These are phyloP conservation scores for Colistium nudipinnis DNA, from an alignment of 2,113 vertebrate genomes.

Conservation along the genomic window DNA sequence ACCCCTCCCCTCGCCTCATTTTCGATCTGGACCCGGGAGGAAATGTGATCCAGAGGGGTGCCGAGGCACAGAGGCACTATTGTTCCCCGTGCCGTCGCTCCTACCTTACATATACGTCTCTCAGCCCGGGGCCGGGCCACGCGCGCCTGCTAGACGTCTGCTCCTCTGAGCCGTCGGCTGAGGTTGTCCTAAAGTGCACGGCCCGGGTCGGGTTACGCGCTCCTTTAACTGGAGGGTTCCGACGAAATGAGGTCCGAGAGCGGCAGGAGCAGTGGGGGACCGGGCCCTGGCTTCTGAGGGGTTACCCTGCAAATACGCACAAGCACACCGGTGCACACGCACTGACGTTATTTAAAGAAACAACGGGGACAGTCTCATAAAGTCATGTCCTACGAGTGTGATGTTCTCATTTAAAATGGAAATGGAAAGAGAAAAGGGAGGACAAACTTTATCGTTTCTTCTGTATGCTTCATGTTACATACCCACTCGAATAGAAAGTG, in stretches of 20 bases:
- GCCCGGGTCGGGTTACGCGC: constrained; percentile 68
- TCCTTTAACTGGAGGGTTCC: constrained; percentile 48
- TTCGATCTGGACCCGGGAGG: constrained; percentile 69
- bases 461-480: background rate
- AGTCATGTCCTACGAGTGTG: background rate
- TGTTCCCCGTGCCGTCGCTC: constrained; percentile 66
- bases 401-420: background rate
- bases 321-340: background rate
- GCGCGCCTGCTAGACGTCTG: constrained; percentile 66
- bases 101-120: constrained; percentile 61
- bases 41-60: constrained; percentile 78
- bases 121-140: constrained; percentile 53
- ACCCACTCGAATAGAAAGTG: too few relatives aligned
- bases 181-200: constrained; percentile 68
- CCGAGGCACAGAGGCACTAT: constrained; percentile 76
- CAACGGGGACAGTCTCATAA: background rate
- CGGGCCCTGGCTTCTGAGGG: constrained; percentile 24
- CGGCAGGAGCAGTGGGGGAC: constrained; percentile 26
- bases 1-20: too few relatives aligned
- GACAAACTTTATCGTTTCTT: background rate
- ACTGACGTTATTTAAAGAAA: background rate
- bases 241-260: constrained; percentile 42
- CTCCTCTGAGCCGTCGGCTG: constrained; percentile 56
- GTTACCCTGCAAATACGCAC: background rate
- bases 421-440: background rate